Evolutionary conservation across 1,140 invertebrate genomes (phyloP), one percentile per base, ranked within the genome.

Genomic region (Papilio dardanus): DNA sequence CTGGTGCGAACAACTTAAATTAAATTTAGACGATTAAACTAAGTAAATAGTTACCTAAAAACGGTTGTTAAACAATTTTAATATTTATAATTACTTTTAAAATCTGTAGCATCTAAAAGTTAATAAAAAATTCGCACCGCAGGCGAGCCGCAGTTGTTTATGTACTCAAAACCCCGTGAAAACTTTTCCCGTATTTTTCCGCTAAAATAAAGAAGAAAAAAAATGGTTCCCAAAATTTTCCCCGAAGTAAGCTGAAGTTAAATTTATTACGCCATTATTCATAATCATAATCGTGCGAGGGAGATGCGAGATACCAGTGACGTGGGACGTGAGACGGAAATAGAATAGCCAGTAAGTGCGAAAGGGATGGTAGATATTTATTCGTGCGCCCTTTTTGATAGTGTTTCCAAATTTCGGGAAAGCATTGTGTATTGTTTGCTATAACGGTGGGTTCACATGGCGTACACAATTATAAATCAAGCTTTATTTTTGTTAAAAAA

Each of bases 321-420:
- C 71, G 76, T 75, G 77, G 74, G 69, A 75, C n/a, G 33, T 12
- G 83, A 76, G 83, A 88, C 42, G 67, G 79, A 68, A 42, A 77
- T 82, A 83, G 16, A 10, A 12, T 28, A 42, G 14, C 3, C 50
- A 46, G 21, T 58, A 37, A 10, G 81, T 71, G 74, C 8, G 82
- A 86, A 62, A 69, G 83, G 71, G 87, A 88, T 19, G 30, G 67
- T 81, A 33, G 73, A 77, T 89, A 80, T 90, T 89, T 86, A 85
- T 86, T 79, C 76, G 79, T 66, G 76, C 83, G 82, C 90, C 90
- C 90, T 89, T 91, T 84, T 83, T 84, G 91, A 92, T 93, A 93
- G 90, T 92, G 91, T 93, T 93, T 93, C 91, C 91, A 93, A 92
- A 93, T 91, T 91, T 93, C 90, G 82, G 91, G 90, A 93, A 93